A percentile compares a stretch with the other conserved stretches of the same genome.
phyloP scores from a whole-genome alignment of 2,888 invertebrate genomes.

The Meloe dianella region DNA sequence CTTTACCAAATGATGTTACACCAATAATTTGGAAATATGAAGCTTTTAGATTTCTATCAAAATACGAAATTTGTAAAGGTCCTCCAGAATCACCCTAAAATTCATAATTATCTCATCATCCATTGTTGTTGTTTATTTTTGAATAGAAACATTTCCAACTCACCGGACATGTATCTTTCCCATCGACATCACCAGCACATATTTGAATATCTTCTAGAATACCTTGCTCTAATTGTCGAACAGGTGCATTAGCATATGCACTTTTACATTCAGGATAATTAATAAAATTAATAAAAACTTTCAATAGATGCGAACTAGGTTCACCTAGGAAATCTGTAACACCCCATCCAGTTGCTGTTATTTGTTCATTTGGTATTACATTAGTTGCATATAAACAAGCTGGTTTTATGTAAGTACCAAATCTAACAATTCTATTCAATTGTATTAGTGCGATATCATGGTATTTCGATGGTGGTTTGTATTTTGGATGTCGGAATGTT shows the following conservation, averaged over 20 bases:
- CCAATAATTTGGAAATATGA: slow-evolving; percentile 63
- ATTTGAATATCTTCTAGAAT: slow-evolving; percentile 61
- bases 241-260: slow-evolving; percentile 40
- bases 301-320: slow-evolving; percentile 57
- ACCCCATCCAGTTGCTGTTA: slow-evolving; percentile 62
- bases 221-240: slow-evolving; percentile 53
- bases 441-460: slow-evolving; percentile 62
- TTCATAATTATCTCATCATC: not conserved
- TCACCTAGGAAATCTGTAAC: slow-evolving; percentile 51
- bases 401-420: slow-evolving; percentile 58
- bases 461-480: slow-evolving; percentile 55
- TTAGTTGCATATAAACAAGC: slow-evolving; percentile 56
- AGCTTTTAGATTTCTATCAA: slow-evolving; percentile 36
- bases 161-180: slow-evolving; percentile 63
- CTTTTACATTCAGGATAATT: slow-evolving; percentile 52
- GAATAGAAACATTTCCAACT: slow-evolving; percentile 19
- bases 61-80: slow-evolving; percentile 61
- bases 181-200: slow-evolving; percentile 61
- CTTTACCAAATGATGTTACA: slow-evolving; percentile 60
- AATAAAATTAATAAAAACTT: slow-evolving; percentile 61
- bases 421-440: slow-evolving; percentile 51
- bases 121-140: too few relatives aligned
- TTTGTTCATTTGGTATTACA: slow-evolving; percentile 37
- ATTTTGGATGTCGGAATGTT: slow-evolving; percentile 56
- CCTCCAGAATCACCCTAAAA: slow-evolving; percentile 71